Conservation (phyloP, 2,113 vertebrate species). For the Myotis lucifugus region DNA sequence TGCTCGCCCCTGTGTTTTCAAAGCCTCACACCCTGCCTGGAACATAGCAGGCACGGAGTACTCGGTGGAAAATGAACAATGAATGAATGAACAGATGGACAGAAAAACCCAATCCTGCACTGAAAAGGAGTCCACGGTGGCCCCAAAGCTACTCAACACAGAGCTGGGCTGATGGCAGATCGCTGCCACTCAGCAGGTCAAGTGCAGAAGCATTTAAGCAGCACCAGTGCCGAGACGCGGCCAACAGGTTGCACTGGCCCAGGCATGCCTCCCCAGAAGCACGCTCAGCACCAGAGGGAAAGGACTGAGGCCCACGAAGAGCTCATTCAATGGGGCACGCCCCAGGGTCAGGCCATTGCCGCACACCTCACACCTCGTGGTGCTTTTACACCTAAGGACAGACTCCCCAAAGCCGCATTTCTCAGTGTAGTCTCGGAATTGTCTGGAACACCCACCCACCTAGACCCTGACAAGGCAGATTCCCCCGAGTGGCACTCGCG, state of each 20-base stretch:
- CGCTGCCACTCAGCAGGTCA: not conserved
- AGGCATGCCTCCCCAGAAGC: not conserved
- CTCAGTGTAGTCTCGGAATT: accelerated
- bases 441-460: accelerated
- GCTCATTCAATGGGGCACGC: accelerated
- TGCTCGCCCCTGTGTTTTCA: not conserved
- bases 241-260: not conserved
- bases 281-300: not conserved
- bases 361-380: accelerated
- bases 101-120: not conserved
- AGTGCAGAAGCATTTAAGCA: not conserved
- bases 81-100: not conserved
- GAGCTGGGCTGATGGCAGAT: not conserved
- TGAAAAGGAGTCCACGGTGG: not conserved
- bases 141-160: not conserved
- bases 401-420: accelerated
- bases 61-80: not conserved
- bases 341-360: not conserved
- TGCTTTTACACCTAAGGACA: too few relatives aligned
- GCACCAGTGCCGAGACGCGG: not conserved
- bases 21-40: not conserved
- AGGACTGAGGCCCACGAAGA: not conserved
- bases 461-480: not conserved
- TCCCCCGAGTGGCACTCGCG: accelerated
- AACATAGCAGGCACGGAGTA: not conserved